These are phyloP conservation scores for Ictidomys tridecemlineatus DNA, from an alignment of 2,113 vertebrate genomes.

Conservation along the genomic window DNA sequence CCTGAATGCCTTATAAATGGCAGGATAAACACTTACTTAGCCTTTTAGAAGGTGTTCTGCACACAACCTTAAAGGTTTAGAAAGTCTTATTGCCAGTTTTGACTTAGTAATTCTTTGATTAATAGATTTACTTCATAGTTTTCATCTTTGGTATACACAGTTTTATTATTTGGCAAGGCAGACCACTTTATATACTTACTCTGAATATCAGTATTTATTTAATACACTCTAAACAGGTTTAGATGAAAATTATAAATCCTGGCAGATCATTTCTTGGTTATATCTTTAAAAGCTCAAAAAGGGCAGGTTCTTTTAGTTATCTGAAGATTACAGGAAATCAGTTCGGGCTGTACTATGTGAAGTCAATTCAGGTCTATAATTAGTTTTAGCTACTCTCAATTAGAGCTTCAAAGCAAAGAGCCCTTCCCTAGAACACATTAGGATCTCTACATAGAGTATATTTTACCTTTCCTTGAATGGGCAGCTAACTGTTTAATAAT, in stretches of 20 bases:
- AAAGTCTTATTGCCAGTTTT: slow-evolving; percentile 25
- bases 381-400: slow-evolving; percentile 69
- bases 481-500: slow-evolving; percentile 14
- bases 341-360: slow-evolving; percentile 43
- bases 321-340: slow-evolving; percentile 74
- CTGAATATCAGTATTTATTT: slow-evolving; percentile 58
- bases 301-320: slow-evolving; percentile 61
- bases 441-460: not conserved
- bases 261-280: slow-evolving; percentile 55
- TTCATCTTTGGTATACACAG: not conserved
- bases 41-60: not conserved
- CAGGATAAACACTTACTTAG: slow-evolving; percentile 29
- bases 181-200: slow-evolving; percentile 2
- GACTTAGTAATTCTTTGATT: slow-evolving; percentile 47
- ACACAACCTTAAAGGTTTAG: not conserved
- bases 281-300: slow-evolving; percentile 52
- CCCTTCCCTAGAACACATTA: not conserved
- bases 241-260: slow-evolving; percentile 46
- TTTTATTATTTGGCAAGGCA: slow-evolving; percentile 46
- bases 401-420: slow-evolving; percentile 63
- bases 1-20: slow-evolving; percentile 27
- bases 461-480: slow-evolving; percentile 46
- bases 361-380: slow-evolving; percentile 70
- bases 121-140: slow-evolving; percentile 23
- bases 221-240: slow-evolving; percentile 34